Conservation (phyloP, 2,113 vertebrate species). For the Nanorana parkeri region DNA sequence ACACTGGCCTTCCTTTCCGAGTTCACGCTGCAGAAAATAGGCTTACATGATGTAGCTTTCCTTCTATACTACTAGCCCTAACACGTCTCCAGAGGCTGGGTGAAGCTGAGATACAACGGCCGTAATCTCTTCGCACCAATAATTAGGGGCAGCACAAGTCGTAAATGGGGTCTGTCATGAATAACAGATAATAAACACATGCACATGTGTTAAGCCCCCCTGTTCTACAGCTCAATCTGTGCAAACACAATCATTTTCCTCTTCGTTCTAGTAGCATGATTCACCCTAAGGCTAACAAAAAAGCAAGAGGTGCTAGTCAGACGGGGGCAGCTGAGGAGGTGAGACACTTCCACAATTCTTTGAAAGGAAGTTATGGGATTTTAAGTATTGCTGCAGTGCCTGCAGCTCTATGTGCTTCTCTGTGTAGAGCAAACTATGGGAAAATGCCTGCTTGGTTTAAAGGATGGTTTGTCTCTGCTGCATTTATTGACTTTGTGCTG, state of each 20-base stretch:
- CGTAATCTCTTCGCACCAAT: slow-evolving; percentile 77
- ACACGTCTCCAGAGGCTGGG: slow-evolving; percentile 66
- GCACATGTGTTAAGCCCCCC: slow-evolving; percentile 78
- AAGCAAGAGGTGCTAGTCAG: slow-evolving; percentile 64
- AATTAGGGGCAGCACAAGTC: slow-evolving; percentile 75
- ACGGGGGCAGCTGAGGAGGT: slow-evolving; percentile 72
- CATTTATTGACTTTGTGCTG: slow-evolving; percentile 37
- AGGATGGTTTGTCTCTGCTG: slow-evolving; percentile 43
- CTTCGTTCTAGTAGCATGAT: slow-evolving; percentile 75
- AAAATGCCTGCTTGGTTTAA: slow-evolving; percentile 71
- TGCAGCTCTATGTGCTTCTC: slow-evolving; percentile 68
- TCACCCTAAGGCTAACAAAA: slow-evolving; percentile 73
- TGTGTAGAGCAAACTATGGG: slow-evolving; percentile 72
- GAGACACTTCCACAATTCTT: slow-evolving; percentile 75
- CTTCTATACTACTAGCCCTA: slow-evolving; percentile 64
- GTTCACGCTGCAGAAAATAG: slow-evolving; percentile 52
- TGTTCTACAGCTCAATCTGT: slow-evolving; percentile 80
- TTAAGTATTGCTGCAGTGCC: slow-evolving; percentile 76
- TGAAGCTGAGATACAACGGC: slow-evolving; percentile 67
- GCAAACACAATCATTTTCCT: slow-evolving; percentile 77
- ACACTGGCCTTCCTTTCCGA: slow-evolving; percentile 62
- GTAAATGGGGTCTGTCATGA: slow-evolving; percentile 74
- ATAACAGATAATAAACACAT: slow-evolving; percentile 82
- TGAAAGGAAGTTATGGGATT: slow-evolving; percentile 78
- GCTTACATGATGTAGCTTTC: slow-evolving; percentile 59